These are phyloP conservation scores for Pangasius sanitwongsei DNA, from an alignment of 2,797 vertebrate species.

Conservation along the genomic window DNA sequence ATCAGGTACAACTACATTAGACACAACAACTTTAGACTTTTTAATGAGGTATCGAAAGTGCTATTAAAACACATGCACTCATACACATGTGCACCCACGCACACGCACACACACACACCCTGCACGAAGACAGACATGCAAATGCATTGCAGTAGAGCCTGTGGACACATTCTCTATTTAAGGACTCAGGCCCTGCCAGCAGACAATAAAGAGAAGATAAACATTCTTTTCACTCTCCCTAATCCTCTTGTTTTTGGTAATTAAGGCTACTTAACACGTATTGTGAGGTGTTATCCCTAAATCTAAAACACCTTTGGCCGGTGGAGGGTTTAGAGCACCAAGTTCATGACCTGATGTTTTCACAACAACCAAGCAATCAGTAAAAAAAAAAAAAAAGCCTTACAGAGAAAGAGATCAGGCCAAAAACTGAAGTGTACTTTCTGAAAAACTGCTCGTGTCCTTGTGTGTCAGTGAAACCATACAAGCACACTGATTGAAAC, in stretches of 20 bases:
- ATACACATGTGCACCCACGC: background rate
- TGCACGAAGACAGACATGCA: slow-evolving; percentile 44
- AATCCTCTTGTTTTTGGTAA: slow-evolving; percentile 70
- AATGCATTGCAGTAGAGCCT: slow-evolving; percentile 42
- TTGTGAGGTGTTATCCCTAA: slow-evolving; percentile 66
- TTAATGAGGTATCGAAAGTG: slow-evolving; percentile 33
- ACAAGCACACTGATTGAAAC: background rate
- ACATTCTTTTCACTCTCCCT: slow-evolving; percentile 64
- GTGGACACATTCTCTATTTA: slow-evolving; percentile 55
- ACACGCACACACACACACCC: background rate
- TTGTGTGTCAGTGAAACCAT: background rate
- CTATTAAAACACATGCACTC: slow-evolving; percentile 29
- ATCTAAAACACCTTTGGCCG: slow-evolving; percentile 73
- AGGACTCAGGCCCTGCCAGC: slow-evolving; percentile 41
- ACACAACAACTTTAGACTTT: slow-evolving; percentile 61
- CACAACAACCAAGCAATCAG: slow-evolving; percentile 62
- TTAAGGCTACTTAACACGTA: slow-evolving; percentile 72
- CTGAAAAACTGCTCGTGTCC: background rate
- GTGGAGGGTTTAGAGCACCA: slow-evolving; percentile 64
- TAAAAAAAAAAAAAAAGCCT: slow-evolving; percentile 28
- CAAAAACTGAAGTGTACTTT: background rate
- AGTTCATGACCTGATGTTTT: slow-evolving; percentile 69
- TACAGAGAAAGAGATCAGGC: slow-evolving; percentile 19
- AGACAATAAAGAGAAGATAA: slow-evolving; percentile 66
- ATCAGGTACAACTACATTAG: slow-evolving; percentile 67